Evolutionary conservation across 2,113 vertebrate genomes (phyloP).

Genomic region (Suncus etruscus): DNA sequence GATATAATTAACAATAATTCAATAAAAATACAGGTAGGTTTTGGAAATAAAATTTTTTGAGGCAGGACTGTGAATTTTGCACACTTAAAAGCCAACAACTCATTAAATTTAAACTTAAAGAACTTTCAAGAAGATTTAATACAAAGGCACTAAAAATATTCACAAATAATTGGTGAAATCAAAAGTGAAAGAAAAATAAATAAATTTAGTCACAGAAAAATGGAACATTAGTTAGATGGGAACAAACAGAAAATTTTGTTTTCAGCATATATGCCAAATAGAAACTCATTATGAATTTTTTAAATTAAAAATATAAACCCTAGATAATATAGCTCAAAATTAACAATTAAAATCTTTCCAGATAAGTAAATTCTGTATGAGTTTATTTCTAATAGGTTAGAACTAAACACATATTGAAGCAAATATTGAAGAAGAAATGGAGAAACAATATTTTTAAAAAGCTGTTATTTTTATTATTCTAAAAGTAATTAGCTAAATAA

Average conservation of each 20-base stretch:
- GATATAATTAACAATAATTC: not conserved
- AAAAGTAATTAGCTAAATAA: not conserved
- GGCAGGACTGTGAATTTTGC: not conserved
- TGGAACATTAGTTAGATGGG: not conserved
- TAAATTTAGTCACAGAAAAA: not conserved
- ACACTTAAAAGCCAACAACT: not conserved
- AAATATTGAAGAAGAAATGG: not conserved
- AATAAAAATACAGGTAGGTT: not conserved
- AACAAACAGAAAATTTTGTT: not conserved
- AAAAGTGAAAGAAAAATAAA: not conserved
- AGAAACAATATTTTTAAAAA: not conserved
- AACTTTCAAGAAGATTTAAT: not conserved
- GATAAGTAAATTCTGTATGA: not conserved
- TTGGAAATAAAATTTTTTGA: not conserved
- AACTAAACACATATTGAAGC: not conserved
- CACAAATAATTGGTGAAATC: not conserved
- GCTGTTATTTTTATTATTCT: not conserved
- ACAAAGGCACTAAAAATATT: not conserved
- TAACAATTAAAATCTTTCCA: not conserved
- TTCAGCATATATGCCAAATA: not conserved
- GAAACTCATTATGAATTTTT: not conserved
- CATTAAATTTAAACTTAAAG: not conserved
- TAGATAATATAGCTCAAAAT: not conserved
- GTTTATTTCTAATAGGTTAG: not conserved
- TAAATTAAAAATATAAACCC: not conserved